Evolutionary conservation across 2,797 vertebrate species (phyloP).

Genomic region (Parotocinclus haroldoi): DNA sequence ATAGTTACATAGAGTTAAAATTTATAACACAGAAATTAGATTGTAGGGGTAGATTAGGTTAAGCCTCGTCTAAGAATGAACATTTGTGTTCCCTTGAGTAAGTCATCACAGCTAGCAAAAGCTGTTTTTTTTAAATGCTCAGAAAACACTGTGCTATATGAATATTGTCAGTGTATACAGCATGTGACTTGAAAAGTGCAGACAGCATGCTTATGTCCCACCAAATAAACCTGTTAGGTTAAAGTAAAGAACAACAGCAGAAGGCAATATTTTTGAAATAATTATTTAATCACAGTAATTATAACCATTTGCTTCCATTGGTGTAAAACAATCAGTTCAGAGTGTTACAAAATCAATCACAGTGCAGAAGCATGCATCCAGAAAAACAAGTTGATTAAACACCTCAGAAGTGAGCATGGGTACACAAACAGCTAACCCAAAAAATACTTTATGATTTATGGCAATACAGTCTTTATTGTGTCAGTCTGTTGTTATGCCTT

Average conservation of each 20-base stretch:
- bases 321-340: conserved; percentile 41
- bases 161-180: not conserved
- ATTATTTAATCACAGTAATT: conserved; percentile 54
- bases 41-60: too few species aligned
- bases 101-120: too few species aligned
- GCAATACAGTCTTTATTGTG: not conserved
- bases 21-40: too few species aligned
- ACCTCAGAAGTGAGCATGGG: conserved; percentile 1
- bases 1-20: too few species aligned
- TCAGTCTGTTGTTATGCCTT: not conserved
- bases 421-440: not conserved
- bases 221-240: not conserved
- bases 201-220: not conserved
- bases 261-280: conserved; percentile 37
- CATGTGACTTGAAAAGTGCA: not conserved
- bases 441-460: not conserved
- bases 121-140: too few species aligned
- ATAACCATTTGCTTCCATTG: conserved; percentile 47
- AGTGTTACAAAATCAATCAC: conserved; percentile 29
- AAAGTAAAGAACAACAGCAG: conserved; percentile 10
- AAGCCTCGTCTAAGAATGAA: too few species aligned
- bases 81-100: too few species aligned
- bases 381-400: conserved; percentile 14
- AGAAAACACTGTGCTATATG: too few species aligned
- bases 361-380: conserved; percentile 38